A percentile compares a stretch with the other conserved stretches of the same genome.
phyloP scores from a whole-genome alignment of 1,140 invertebrate genomes.

The Tenebrio molitor region DNA sequence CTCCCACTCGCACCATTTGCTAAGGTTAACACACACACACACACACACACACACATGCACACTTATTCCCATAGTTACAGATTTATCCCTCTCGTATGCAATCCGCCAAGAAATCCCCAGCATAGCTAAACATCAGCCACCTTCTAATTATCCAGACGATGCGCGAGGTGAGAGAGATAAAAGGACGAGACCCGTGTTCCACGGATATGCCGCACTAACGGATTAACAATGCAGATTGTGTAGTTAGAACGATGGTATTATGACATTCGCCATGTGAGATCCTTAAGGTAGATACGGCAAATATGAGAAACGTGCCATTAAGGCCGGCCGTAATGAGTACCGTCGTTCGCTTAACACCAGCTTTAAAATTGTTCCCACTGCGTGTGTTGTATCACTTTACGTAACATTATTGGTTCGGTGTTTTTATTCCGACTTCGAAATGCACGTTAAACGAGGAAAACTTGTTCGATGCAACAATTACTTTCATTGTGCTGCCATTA shows the following conservation, averaged over 20 bases:
- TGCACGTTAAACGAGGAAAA: too few relatives aligned
- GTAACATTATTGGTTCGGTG: slow-evolving; percentile 6
- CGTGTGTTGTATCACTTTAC: slow-evolving; percentile 19
- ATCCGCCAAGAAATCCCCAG: slow-evolving; percentile 37
- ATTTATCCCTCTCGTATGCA: slow-evolving; percentile 21
- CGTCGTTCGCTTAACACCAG: slow-evolving; percentile 23
- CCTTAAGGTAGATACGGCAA: slow-evolving; percentile 41
- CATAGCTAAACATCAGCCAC: slow-evolving; percentile 43
- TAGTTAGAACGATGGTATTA: slow-evolving; percentile 36
- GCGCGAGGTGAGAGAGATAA: slow-evolving; percentile 44
- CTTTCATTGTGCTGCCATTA: too few relatives aligned
- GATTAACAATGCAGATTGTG: slow-evolving; percentile 45
- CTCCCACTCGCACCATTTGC: slow-evolving; percentile 10
- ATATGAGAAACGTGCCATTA: slow-evolving; percentile 37
- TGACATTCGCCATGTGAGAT: slow-evolving; percentile 43
- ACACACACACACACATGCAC: too few relatives aligned
- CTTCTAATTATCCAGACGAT: slow-evolving; percentile 41
- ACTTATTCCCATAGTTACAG: slow-evolving; percentile 19
- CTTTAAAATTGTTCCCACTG: slow-evolving; percentile 32
- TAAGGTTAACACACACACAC: slow-evolving; percentile 5
- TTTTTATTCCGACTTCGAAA: too few relatives aligned
- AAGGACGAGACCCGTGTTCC: too few relatives aligned
- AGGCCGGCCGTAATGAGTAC: slow-evolving; percentile 11
- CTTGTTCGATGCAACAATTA: too few relatives aligned
- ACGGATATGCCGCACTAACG: slow-evolving; percentile 23